Conservation (phyloP, 2,797 vertebrate species). For the Pseudochirops corinnae region DNA sequence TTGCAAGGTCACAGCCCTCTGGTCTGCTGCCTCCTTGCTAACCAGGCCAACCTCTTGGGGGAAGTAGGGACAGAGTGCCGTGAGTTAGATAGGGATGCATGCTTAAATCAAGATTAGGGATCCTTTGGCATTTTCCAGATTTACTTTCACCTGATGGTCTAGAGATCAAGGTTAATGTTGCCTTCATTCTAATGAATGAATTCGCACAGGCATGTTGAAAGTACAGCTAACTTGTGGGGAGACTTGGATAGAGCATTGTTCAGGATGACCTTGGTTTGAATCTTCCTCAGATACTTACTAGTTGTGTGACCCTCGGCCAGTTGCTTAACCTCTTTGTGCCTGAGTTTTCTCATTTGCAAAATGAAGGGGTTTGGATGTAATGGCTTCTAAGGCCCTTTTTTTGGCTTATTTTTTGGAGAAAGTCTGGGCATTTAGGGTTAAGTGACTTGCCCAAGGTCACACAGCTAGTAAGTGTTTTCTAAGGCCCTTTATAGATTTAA, state of each 20-base stretch:
- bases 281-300: not conserved
- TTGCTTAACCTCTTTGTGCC: not conserved
- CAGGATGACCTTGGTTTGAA: not conserved
- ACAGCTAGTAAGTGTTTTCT: not conserved
- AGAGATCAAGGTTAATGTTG: not conserved
- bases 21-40: not conserved
- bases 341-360: not conserved
- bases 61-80: not conserved
- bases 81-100: not conserved
- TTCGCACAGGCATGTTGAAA: not conserved
- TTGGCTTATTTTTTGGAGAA: too few species aligned
- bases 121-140: not conserved
- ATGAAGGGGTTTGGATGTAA: not conserved
- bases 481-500: not conserved
- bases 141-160: not conserved
- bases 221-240: not conserved
- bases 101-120: not conserved
- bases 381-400: not conserved
- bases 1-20: not conserved
- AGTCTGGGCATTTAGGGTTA: too few species aligned
- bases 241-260: not conserved
- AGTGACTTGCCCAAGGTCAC: too few species aligned
- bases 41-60: accelerated
- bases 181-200: not conserved
- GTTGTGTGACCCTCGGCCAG: too few species aligned